These are phyloP conservation scores for Tetrao urogallus DNA, from an alignment of 2,113 vertebrate species.

Conservation along the genomic window DNA sequence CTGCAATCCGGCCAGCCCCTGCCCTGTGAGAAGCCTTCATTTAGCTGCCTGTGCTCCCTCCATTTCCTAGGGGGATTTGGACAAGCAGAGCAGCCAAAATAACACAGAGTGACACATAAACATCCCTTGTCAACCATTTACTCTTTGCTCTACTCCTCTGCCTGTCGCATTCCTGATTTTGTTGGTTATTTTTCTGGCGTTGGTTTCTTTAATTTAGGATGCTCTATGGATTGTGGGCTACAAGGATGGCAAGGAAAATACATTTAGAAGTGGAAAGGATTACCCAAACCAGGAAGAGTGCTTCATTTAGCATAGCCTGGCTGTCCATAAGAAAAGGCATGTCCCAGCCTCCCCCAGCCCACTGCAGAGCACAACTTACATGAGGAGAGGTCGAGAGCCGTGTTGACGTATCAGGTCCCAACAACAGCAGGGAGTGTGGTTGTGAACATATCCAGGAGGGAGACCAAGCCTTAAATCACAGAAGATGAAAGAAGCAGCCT, in stretches of 20 bases:
- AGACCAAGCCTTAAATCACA: neutral
- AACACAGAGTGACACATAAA: neutral
- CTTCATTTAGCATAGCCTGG: neutral
- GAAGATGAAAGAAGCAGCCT: neutral
- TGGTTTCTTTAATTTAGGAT: constrained; percentile 14
- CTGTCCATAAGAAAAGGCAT: neutral
- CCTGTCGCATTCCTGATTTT: neutral
- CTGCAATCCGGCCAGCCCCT: fast-evolving
- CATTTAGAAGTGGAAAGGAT: neutral
- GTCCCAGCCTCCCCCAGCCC: neutral
- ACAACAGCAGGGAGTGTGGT: neutral
- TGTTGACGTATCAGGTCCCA: fast-evolving
- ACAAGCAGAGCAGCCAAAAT: constrained; percentile 25
- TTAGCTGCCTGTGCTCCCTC: neutral
- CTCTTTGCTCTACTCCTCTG: neutral
- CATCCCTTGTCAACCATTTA: constrained; percentile 34
- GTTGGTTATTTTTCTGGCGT: neutral
- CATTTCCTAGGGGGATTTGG: constrained; percentile 19
- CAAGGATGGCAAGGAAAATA: neutral
- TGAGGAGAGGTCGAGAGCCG: neutral
- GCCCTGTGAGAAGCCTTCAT: neutral
- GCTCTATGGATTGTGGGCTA: neutral
- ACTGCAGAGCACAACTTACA: neutral
- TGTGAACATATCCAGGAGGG: neutral
- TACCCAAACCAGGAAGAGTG: neutral